Evolutionary conservation across 2,113 vertebrate species (phyloP), one percentile per base, ranked within the genome.

Genomic region (Cephalopterus ornatus): DNA sequence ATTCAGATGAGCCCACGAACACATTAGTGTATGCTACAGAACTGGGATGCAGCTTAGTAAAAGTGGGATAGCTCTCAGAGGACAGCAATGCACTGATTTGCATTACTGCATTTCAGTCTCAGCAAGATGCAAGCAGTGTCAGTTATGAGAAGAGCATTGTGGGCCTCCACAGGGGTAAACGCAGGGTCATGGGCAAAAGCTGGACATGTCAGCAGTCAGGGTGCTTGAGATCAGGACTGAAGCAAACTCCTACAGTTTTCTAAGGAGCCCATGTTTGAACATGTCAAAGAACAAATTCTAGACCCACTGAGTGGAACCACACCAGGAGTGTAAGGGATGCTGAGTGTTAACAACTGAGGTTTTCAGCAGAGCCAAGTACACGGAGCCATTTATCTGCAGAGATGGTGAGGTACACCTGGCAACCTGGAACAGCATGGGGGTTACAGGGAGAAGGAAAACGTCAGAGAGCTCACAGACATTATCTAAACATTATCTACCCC

Each of bases 331-430:
- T 9, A 35, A 70, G 19, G 20, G 12, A 47, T 1, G 3, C 32
- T 4, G 13, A 71, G 11, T 1, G 0, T 16, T 39, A 80, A 35
- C 12, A 50, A 28, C 14, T 24, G 28, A 85, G 14, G 24, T 42
- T 72, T 79, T 41, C 67, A 82, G 28, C 37, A 41, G n/a, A 73
- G 30, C 8, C 33, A 37, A 79, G 52, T 8, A 41, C 27, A 14
- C 0, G 0, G 12, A 74, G 44, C 19, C 14, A 9, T 1, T 6
- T 26, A 14, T 0, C 0, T 13, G 7, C 28, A 66, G 55, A 66
- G 4, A 35, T 22, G 59, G 86, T 24, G 62, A 89, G 33, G 61
- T 32, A 44, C 20, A 20, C 32, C 3, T 53, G 66, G 39, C 46
- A 90, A 26, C 46, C 8, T 32, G 13, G 21, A 88, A 70, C 12